Evolutionary conservation across 2,888 invertebrate species (phyloP).

Genomic region (Noctua comes): DNA sequence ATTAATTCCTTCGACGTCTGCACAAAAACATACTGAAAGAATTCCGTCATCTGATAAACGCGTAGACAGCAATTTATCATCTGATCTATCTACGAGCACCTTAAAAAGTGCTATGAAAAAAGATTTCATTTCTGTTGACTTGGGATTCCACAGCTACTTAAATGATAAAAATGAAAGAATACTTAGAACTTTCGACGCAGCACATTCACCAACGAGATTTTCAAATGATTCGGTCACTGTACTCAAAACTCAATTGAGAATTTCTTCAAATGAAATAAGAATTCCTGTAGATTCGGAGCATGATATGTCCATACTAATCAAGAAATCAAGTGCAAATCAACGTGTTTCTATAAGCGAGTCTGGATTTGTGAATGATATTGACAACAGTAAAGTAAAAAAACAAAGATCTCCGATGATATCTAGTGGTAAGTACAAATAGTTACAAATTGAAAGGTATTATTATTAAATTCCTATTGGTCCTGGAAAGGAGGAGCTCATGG

Average conservation of each 20-base stretch:
- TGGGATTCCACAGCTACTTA: constrained; percentile 77
- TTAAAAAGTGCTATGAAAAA: constrained; percentile 46
- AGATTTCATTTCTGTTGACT: constrained; percentile 65
- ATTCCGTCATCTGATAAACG: constrained; percentile 21
- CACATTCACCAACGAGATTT: constrained; percentile 55
- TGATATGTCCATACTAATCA: constrained; percentile 73
- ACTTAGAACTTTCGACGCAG: constrained; percentile 73
- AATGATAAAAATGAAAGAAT: constrained; percentile 74
- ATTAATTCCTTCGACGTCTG: not conserved
- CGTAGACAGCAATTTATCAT: constrained; percentile 6
- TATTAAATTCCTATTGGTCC: not conserved
- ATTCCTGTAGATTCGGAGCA: constrained; percentile 76
- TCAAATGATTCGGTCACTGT: constrained; percentile 69
- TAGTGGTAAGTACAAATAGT: constrained; percentile 36
- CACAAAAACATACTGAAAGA: constrained; percentile 1
- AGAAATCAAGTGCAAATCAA: constrained; percentile 57
- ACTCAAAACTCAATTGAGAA: constrained; percentile 71
- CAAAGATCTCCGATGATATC: constrained; percentile 10
- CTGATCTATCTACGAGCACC: constrained; percentile 32
- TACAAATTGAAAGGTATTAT: not conserved
- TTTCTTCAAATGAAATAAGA: constrained; percentile 71
- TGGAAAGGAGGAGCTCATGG: not conserved
- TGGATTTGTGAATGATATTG: constrained; percentile 12
- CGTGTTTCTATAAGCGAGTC: constrained; percentile 59
- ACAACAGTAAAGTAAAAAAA: constrained; percentile 6